These are phyloP conservation scores for Pyrgus malvae DNA, from an alignment of 2,888 invertebrate species.

Conservation along the genomic window DNA sequence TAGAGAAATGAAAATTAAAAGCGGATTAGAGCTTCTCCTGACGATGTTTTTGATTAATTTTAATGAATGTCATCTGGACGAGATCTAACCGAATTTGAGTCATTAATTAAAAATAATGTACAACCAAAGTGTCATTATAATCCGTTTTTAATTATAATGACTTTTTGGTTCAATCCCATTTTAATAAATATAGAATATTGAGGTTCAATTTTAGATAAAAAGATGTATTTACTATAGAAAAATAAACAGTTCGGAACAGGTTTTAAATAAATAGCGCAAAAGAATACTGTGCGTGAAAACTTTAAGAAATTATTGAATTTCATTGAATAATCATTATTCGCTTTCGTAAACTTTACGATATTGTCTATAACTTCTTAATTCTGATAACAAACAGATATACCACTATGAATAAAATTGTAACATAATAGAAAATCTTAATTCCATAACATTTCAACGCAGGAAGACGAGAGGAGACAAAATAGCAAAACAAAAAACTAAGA, in stretches of 20 bases:
- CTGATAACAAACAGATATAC: too few species aligned
- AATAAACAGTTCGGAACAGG: too few species aligned
- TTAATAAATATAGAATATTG: background rate
- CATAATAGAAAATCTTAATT: background rate
- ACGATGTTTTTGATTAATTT: constrained; percentile 43
- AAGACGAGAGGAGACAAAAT: constrained; percentile 64
- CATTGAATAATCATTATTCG: too few species aligned
- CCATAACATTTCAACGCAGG: constrained; percentile 24
- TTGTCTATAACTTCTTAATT: too few species aligned
- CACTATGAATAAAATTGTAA: background rate
- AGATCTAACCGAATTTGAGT: constrained; percentile 43
- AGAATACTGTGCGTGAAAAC: too few species aligned
- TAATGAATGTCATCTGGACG: constrained; percentile 48
- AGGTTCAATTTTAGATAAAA: background rate
- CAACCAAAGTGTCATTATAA: constrained; percentile 28
- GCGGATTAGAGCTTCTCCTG: constrained; percentile 61
- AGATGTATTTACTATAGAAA: background rate
- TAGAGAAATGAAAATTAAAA: constrained; percentile 11
- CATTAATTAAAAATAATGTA: constrained; percentile 18
- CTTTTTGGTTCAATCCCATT: constrained; percentile 27
- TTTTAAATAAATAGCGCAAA: too few species aligned
- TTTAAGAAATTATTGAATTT: too few species aligned
- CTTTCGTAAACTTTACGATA: too few species aligned
- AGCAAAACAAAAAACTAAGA: constrained; percentile 68
- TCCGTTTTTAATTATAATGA: constrained; percentile 18